Evolutionary conservation across 2,888 invertebrate genomes (phyloP).

Genomic region (Gortyna flavago): DNA sequence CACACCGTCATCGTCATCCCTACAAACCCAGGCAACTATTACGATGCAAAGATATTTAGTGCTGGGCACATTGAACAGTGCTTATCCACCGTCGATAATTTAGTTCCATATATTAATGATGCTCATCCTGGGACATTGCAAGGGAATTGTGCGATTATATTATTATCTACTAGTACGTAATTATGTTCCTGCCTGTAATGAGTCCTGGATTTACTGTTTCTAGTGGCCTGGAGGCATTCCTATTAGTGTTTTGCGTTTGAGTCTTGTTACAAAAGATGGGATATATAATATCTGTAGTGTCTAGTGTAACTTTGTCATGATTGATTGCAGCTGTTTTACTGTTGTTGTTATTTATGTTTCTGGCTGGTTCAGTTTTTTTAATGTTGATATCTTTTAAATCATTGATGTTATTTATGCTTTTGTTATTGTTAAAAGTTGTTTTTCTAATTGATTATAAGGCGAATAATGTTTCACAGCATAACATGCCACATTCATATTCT

Average conservation of each 20-base stretch:
- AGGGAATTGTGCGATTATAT: constrained; percentile 49
- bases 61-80: constrained; percentile 62
- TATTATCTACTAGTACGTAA: constrained; percentile 50
- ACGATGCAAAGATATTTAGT: constrained; percentile 72
- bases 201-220: constrained; percentile 45
- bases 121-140: constrained; percentile 45
- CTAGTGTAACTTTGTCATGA: background rate
- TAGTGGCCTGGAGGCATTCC: constrained; percentile 38
- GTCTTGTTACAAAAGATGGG: background rate
- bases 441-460: too few relatives aligned
- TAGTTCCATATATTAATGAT: constrained; percentile 60
- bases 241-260: constrained; percentile 27
- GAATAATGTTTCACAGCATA: too few relatives aligned
- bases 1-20: constrained; percentile 45
- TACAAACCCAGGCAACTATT: constrained; percentile 51
- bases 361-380: background rate
- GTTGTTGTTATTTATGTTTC: background rate
- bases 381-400: rapidly evolving
- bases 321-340: background rate
- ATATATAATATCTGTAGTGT: background rate
- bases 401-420: too few relatives aligned
- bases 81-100: constrained; percentile 65
- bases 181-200: constrained; percentile 52
- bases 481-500: too few relatives aligned
- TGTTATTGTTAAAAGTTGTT: rapidly evolving